Percentiles rank a stretch among this genome's conserved stretches.
Evolutionary conservation across 2,888 invertebrate species (phyloP).

Genomic region (Leptogaster cylindrica): DNA sequence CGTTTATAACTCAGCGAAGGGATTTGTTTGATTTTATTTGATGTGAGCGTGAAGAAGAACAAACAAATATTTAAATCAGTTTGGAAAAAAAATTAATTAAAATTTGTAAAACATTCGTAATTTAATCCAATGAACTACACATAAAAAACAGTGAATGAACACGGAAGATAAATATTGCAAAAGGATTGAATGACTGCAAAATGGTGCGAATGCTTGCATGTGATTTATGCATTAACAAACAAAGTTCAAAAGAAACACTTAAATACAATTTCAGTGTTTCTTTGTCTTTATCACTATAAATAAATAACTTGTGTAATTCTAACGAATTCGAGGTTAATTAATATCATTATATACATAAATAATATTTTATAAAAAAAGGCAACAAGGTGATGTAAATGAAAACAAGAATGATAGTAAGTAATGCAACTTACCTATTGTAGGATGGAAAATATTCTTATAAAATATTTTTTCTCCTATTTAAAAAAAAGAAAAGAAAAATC

Average conservation of each 20-base stretch:
- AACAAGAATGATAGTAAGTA: not conserved
- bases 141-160: too few species aligned
- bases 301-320: conserved; percentile 30
- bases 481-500: not conserved
- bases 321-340: conserved; percentile 3
- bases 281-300: conserved; percentile 22
- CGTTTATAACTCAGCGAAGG: not conserved
- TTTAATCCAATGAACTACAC: conserved; percentile 23
- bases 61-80: not conserved
- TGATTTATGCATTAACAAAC: conserved; percentile 10
- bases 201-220: conserved; percentile 11
- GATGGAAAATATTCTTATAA: not conserved
- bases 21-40: too few species aligned
- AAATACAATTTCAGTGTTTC: conserved; percentile 3
- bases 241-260: conserved; percentile 1
- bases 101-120: conserved; percentile 28
- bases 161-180: not conserved
- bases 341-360: not conserved
- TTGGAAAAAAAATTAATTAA: conserved; percentile 19
- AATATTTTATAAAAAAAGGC: not conserved
- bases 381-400: conserved; percentile 5
- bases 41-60: conserved; percentile 1
- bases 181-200: conserved; percentile 23
- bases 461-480: not conserved
- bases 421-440: not conserved